phyloP scores from a whole-genome alignment of 2,113 vertebrate genomes.

The Craseonycteris thonglongyai region DNA sequence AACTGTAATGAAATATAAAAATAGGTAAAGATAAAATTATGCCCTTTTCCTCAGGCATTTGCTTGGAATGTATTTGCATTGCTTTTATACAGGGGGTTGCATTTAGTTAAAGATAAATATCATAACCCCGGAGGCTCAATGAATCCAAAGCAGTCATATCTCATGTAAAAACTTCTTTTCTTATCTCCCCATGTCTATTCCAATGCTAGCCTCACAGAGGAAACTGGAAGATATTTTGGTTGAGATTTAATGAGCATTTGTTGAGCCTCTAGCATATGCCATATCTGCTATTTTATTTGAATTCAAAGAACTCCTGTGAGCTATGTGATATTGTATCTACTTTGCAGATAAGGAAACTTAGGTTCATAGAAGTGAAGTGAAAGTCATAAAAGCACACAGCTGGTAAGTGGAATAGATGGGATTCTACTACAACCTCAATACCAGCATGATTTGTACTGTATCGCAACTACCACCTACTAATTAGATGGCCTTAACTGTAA shows the following conservation, averaged over 20 bases:
- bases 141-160: conserved; percentile 2
- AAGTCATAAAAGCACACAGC: background rate
- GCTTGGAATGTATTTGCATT: conserved; percentile 58
- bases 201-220: background rate
- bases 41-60: conserved; percentile 63
- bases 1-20: conserved; percentile 76
- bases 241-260: conserved; percentile 24
- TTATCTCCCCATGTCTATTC: background rate
- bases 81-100: conserved; percentile 47
- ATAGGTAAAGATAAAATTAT: conserved; percentile 74
- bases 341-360: background rate
- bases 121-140: conserved; percentile 12
- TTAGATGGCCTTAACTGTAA: background rate
- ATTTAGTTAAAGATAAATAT: conserved; percentile 41
- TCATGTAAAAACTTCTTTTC: background rate
- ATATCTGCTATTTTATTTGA: background rate
- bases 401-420: background rate
- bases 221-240: conserved; percentile 22
- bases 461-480: background rate
- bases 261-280: background rate
- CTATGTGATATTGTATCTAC: background rate
- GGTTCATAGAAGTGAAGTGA: background rate
- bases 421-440: background rate
- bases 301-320: background rate
- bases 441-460: background rate